Evolutionary conservation across 2,113 vertebrate genomes (phyloP).

Genomic region (Cranoglanis bouderius): DNA sequence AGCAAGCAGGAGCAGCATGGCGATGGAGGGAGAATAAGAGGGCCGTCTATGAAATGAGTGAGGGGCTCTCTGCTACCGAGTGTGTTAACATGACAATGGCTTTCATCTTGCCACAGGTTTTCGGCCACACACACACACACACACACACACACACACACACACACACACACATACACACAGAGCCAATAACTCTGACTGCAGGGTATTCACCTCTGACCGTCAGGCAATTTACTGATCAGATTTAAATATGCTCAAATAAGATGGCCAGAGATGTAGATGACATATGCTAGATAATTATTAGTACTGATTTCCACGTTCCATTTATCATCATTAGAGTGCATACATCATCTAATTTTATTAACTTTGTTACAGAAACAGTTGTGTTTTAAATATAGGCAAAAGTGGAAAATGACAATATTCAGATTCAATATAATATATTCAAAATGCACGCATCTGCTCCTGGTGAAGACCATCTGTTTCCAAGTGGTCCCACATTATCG

Average conservation of each 20-base stretch:
- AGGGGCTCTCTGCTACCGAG: constrained; percentile 38
- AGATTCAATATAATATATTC: constrained; percentile 47
- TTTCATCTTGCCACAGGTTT: constrained; percentile 53
- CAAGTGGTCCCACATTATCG: constrained; percentile 38
- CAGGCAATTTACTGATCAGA: not conserved
- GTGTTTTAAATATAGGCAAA: constrained; percentile 34
- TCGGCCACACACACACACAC: constrained; percentile 20
- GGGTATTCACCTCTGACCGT: constrained; percentile 41
- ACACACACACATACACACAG: constrained; percentile 54
- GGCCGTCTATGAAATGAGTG: constrained; percentile 39
- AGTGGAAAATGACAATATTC: constrained; percentile 23
- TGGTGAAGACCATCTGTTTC: constrained; percentile 46
- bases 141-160: constrained; percentile 22
- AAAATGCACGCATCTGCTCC: constrained; percentile 45
- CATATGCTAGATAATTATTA: not conserved
- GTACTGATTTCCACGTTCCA: not conserved
- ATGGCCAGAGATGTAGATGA: not conserved
- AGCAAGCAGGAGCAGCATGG: constrained; percentile 34
- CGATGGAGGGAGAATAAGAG: constrained; percentile 38
- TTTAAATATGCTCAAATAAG: constrained; percentile 13
- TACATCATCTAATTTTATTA: not conserved
- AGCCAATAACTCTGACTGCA: constrained; percentile 65
- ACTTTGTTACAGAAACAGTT: not conserved
- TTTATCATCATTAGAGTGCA: not conserved
- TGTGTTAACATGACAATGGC: constrained; percentile 63